Base-by-base conservation (phyloP, 2,113 vertebrate species). In the Mesoclemmys tuberculata region DNA sequence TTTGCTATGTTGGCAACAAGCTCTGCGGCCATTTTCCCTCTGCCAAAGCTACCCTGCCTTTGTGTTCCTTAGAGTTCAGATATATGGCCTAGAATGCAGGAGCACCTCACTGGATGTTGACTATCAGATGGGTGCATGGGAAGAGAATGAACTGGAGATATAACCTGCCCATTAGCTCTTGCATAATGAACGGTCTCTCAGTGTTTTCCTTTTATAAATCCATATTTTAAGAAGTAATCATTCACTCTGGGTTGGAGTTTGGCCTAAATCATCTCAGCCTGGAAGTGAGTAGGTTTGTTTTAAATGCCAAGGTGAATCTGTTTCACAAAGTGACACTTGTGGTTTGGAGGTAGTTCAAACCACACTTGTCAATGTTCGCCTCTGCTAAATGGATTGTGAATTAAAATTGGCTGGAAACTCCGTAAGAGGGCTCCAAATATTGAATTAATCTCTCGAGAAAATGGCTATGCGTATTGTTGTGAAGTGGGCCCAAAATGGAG, bases 181-280 rank as follows among this genome's bases (percentile, higher is more conserved):
- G 44, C 24, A 77, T 46, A 46, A 27, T 77, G 41, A 84, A 74
- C 16, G 4, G 0, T 80, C 75, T 90, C 35, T 85, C 71, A 51
- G 12, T 13, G 5, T 54, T 78, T 78, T 51, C 31, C 26, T 91
- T 82, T 46, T 26, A 55, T 86, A 92, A 88, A 46, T 74, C 22
- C 0, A 0, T 83, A 56, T 90, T 84, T 84, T 12, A 14, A 83
- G 74, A 78, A 86, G 38, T 14, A 13, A 10, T 90, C 31, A 46
- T 22, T 14, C 14, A n/a, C 5, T 5, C 31, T 46, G 29, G 22
- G 6, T 80, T 89, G 87, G 46, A 86, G n/a, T 46, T 21, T 75
- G n/a, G 8, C 74, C 19, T 82, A 12, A 89, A 89, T 52, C 56
- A 41, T 88, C 71, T 46, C 49, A 88, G 82, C 89, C 93, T 87